Evolutionary conservation across 2,113 vertebrate genomes (phyloP), one percentile per base, ranked within the genome.

Genomic region (Galeopterus variegatus): DNA sequence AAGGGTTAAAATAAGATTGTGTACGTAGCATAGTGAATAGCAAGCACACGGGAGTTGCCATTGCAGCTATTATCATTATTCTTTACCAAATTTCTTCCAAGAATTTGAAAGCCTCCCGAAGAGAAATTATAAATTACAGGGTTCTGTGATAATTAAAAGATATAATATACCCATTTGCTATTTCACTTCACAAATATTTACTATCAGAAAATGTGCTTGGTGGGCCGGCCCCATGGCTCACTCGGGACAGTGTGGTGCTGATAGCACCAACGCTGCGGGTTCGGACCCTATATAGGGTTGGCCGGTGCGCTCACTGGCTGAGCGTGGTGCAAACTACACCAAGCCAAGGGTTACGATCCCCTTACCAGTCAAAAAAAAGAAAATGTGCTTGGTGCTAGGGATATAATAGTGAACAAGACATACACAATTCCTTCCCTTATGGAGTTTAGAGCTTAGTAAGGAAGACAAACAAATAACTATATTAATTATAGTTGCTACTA

Each of bases 131-230:
- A 69, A 93, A 58, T 70, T 80, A 52, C 1, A 50, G 45, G 6
- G 9, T 10, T 81, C 56, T 79, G 45, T 85, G 93, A 84, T 93
- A 85, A 96, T 88, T 96, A 82, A 96, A 96, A 94, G 15, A 95
- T 0, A 6, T 50, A 87, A 94, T 12, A 79, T 10, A 72, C 8
- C 80, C 67, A 87, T 65, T 72, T 80, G 54, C 52, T 64, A 91
- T 73, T 88, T 96, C 28, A 97, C 73, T 95, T 95, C 70, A 94
- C 13, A 67, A 93, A 90, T 92, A 94, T 65, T 88, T 95, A 92
- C 36, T 81, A 50, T 58, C 82, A 56, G 28, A 88, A 96, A 95
- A 84, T 84, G 75, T 45, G 11, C 24, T 14, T 93, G 36, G 41
- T 81, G 31, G 41, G 41, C 41, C 4, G 41, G 41, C 41, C 41